Percentiles rank a stretch among this genome's conserved stretches.
Evolutionary conservation across 2,113 vertebrate genomes (phyloP).

Genomic region (Morphnarchus princeps): DNA sequence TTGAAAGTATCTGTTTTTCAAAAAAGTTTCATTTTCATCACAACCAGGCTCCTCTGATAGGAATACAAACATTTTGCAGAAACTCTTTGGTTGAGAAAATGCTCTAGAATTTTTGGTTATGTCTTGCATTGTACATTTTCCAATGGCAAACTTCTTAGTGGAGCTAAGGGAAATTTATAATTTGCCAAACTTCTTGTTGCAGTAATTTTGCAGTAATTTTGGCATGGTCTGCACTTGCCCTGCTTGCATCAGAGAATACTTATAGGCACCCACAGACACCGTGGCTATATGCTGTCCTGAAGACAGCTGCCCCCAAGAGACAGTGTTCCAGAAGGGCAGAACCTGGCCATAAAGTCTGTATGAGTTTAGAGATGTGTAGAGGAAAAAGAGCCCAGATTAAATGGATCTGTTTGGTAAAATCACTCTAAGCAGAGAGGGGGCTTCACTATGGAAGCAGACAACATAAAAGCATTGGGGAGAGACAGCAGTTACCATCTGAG

Average conservation of each 20-base stretch:
- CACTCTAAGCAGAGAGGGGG: not conserved
- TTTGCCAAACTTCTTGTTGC: not conserved
- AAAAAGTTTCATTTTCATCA: not conserved
- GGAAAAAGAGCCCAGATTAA: not conserved
- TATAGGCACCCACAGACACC: not conserved
- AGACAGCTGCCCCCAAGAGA: not conserved
- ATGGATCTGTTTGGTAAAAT: not conserved
- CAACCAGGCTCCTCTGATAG: not conserved
- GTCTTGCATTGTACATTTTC: not conserved
- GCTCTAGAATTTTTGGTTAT: not conserved
- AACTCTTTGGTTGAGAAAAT: not conserved
- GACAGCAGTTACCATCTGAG: not conserved
- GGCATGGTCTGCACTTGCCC: not conserved
- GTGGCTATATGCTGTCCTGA: not conserved
- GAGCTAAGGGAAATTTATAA: not conserved
- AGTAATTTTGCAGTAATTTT: not conserved
- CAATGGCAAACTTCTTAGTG: not conserved
- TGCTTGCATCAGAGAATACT: not conserved
- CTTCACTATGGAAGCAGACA: not conserved
- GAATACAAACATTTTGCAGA: not conserved
- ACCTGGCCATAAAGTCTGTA: not conserved
- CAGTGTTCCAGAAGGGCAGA: not conserved
- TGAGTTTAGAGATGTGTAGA: not conserved
- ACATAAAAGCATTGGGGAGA: not conserved
- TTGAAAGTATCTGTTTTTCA: not conserved